Conservation (phyloP, 2,797 vertebrate species). For the Pachyuromys duprasi region DNA sequence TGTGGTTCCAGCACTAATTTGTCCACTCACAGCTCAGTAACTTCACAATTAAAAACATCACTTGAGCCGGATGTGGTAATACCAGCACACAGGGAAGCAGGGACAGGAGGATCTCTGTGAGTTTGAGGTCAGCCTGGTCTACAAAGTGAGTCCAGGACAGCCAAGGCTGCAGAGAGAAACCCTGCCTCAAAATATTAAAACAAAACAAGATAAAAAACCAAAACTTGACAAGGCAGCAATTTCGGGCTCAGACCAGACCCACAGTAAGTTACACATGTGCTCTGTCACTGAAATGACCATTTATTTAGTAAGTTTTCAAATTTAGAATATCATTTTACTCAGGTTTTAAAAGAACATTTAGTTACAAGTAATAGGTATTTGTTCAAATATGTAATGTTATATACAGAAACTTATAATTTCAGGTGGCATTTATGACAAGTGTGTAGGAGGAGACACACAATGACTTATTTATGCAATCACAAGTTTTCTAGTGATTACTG, state of each 20-base stretch:
- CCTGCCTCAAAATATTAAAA: too few relatives aligned
- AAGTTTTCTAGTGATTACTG: not conserved
- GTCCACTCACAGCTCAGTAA: not conserved
- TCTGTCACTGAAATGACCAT: not conserved
- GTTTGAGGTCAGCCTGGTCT: too few relatives aligned
- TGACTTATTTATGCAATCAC: not conserved
- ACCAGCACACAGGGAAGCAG: too few relatives aligned
- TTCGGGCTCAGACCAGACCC: not conserved
- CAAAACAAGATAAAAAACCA: too few relatives aligned
- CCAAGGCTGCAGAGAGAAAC: too few relatives aligned
- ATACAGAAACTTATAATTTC: not conserved
- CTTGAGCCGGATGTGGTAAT: too few relatives aligned
- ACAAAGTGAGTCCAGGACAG: too few relatives aligned
- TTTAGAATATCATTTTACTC: not conserved
- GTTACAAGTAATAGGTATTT: not conserved
- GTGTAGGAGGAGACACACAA: not conserved
- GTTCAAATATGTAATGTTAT: slow-evolving; percentile 26
- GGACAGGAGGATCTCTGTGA: too few relatives aligned
- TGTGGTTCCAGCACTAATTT: not conserved
- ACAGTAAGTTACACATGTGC: not conserved
- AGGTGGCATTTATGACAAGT: not conserved
- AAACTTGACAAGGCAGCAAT: not conserved
- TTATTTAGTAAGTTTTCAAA: slow-evolving; percentile 3
- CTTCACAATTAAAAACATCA: not conserved
- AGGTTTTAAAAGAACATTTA: slow-evolving; percentile 19